These are phyloP conservation scores for Eristalis intricaria DNA, from an alignment of 2,888 invertebrate genomes.

Conservation along the genomic window DNA sequence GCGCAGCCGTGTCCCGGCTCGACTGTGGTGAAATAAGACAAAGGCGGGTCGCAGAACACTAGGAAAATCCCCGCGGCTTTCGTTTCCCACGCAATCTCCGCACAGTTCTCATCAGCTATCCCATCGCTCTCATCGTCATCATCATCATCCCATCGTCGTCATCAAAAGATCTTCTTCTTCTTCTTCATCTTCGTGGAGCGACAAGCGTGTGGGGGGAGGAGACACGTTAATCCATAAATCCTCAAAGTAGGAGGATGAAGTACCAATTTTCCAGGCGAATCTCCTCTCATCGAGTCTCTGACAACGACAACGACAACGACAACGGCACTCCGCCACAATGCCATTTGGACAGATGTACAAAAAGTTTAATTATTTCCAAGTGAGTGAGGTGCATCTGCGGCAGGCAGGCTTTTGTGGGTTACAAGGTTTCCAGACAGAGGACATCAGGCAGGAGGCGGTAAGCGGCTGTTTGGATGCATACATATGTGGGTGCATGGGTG, in stretches of 20 bases:
- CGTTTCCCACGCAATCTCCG: constrained; percentile 68
- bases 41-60: constrained; percentile 8
- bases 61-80: constrained; percentile 58
- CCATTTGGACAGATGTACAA: constrained; percentile 58
- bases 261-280: constrained; percentile 64
- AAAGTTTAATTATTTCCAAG: constrained; percentile 64
- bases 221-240: constrained; percentile 56
- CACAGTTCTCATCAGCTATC: constrained; percentile 53
- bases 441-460: constrained; percentile 4
- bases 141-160: constrained; percentile 12
- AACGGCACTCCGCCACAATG: constrained; percentile 15
- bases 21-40: background rate
- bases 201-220: background rate
- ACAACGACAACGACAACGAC: background rate
- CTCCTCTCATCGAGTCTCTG: constrained; percentile 3
- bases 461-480: background rate
- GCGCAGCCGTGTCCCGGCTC: constrained; percentile 8
- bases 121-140: constrained; percentile 50
- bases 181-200: background rate
- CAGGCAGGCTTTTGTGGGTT: constrained; percentile 59
- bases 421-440: constrained; percentile 56
- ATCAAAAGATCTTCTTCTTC: constrained; percentile 46
- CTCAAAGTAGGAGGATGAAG: constrained; percentile 50
- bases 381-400: constrained; percentile 34
- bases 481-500: constrained; percentile 13